Conservation (phyloP, 2,797 vertebrate genomes). For the Crocidura indochinensis region DNA sequence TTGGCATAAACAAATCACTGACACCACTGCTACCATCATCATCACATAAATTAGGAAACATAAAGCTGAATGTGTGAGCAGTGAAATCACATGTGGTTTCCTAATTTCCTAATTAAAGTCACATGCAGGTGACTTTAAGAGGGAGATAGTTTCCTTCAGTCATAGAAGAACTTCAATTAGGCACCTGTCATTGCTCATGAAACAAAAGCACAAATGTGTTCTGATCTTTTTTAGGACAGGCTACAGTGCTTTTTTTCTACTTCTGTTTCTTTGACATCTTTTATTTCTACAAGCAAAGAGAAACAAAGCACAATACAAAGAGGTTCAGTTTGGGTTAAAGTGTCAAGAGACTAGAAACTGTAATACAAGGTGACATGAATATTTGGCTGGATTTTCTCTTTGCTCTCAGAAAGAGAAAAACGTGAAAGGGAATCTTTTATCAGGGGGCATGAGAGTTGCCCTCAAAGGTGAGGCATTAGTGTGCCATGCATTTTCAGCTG, state of each 20-base stretch:
- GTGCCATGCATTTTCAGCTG: conserved; percentile 84
- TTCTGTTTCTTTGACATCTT: conserved; percentile 38
- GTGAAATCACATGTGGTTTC: background rate
- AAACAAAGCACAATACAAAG: conserved; percentile 69
- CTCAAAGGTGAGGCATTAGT: conserved; percentile 73
- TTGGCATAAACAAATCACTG: background rate
- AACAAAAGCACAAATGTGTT: background rate
- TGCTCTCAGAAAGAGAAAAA: conserved; percentile 59
- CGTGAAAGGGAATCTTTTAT: conserved; percentile 59
- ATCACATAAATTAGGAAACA: background rate
- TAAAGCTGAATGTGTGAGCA: background rate
- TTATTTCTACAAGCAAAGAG: conserved; percentile 50
- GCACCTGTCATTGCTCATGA: background rate
- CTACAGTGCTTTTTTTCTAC: no score
- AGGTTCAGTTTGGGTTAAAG: conserved; percentile 59
- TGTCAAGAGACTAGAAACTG: background rate
- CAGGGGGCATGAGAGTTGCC: conserved; percentile 58
- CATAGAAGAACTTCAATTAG: background rate
- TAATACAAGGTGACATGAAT: conserved; percentile 58
- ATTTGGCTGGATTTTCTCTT: conserved; percentile 74
- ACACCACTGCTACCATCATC: background rate
- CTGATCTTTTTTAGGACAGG: background rate
- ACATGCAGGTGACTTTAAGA: background rate
- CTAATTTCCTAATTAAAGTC: no score
- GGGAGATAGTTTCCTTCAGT: background rate